Evolutionary conservation across 53 echinoderm and acorn worm species (phyloP).

Genomic region (Mesocentrotus franciscanus): DNA sequence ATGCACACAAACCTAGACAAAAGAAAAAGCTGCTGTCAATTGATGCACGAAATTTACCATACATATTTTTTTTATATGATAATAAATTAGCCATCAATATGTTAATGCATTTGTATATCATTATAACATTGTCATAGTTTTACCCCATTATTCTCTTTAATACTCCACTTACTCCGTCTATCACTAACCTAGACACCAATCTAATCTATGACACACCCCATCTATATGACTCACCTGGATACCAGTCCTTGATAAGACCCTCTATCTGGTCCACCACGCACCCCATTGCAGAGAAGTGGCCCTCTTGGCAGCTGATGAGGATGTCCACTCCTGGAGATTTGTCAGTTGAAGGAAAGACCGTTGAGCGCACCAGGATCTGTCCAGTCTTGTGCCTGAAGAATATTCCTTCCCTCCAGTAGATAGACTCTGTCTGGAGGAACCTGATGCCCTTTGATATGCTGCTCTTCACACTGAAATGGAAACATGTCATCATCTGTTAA

Average conservation of each 20-base stretch:
- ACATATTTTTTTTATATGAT: not conserved
- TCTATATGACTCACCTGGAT: constrained; percentile 77
- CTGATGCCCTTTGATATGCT: constrained; percentile 48
- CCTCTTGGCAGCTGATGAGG: constrained; percentile 70
- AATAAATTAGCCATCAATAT: not conserved
- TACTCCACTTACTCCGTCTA: not conserved
- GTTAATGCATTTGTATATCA: not conserved
- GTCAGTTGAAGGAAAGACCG: constrained; percentile 54
- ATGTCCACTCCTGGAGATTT: constrained; percentile 76
- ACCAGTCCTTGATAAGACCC: constrained; percentile 86
- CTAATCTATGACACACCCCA: constrained; percentile 83
- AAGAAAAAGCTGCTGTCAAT: not conserved
- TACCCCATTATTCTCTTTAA: not conserved
- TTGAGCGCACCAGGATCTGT: constrained; percentile 74
- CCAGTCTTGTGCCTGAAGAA: constrained; percentile 77
- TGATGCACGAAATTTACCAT: not conserved
- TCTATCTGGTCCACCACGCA: constrained; percentile 89
- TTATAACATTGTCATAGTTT: too few species aligned
- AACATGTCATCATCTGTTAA: not conserved
- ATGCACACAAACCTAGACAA: constrained; percentile 53
- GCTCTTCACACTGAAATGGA: constrained; percentile 1
- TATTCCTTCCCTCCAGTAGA: constrained; percentile 86
- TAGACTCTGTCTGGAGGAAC: constrained; percentile 64
- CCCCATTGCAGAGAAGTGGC: constrained; percentile 78
- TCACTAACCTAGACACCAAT: constrained; percentile 82